Percentiles rank a stretch among this genome's conserved stretches.
Conservation (phyloP, 1,140 invertebrate genomes). For the Procambarus virginalis region DNA sequence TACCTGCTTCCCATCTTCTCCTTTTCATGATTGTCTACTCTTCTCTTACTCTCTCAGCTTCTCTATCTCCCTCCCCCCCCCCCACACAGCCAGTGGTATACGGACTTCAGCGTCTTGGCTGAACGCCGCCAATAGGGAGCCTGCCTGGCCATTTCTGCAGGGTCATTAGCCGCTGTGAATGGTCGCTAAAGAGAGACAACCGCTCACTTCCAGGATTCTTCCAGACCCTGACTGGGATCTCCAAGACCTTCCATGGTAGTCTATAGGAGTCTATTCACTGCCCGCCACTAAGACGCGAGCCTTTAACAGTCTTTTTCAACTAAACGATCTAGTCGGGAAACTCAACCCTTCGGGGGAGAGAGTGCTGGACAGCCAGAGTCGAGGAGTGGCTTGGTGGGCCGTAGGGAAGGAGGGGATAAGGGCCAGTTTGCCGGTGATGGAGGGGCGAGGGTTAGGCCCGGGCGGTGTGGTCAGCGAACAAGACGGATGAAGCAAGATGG, state of each 20-base stretch:
- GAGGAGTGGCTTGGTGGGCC: background rate
- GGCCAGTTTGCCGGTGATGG: background rate
- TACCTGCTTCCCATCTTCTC: background rate
- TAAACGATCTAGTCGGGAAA: conserved; percentile 33
- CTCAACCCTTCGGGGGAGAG: background rate
- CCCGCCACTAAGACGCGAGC: conserved; percentile 28
- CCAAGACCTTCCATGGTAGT: conserved; percentile 21
- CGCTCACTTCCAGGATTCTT: conserved; percentile 37
- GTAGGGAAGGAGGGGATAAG: background rate
- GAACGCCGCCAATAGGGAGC: conserved; percentile 46
- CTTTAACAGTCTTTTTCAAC: conserved; percentile 31
- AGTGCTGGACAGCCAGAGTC: background rate
- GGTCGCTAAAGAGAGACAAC: conserved; percentile 41
- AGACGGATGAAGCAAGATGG: conserved; percentile 59
- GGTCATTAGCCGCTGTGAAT: conserved; percentile 45
- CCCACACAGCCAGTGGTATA: background rate
- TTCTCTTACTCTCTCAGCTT: background rate
- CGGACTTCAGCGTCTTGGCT: background rate
- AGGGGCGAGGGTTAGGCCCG: background rate
- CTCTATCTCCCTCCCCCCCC: background rate
- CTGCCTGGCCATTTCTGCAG: conserved; percentile 39
- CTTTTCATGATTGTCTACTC: background rate
- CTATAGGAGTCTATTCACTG: conserved; percentile 48
- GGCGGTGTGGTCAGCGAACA: conserved; percentile 29
- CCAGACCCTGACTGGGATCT: conserved; percentile 23